Evolutionary conservation across 2,113 vertebrate species (phyloP).

Genomic region (Gnathonemus echidnorhynchus): DNA sequence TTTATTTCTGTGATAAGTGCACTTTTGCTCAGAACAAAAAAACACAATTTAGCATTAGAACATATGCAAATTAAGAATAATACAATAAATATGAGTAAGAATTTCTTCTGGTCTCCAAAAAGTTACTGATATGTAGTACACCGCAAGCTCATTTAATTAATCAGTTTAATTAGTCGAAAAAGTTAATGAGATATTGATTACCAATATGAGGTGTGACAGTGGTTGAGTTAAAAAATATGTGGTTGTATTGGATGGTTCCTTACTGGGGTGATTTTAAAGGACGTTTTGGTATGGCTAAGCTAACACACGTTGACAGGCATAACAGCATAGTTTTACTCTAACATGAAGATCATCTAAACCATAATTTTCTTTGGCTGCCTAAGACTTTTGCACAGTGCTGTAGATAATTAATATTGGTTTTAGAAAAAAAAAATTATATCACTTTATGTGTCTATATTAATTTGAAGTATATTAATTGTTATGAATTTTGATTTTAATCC

Average conservation of each 20-base stretch:
- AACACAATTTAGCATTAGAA: background rate
- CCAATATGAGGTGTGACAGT: background rate
- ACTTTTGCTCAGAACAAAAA: background rate
- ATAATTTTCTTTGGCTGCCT: background rate
- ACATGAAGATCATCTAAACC: background rate
- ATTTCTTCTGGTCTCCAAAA: background rate
- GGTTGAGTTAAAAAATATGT: background rate
- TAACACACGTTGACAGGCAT: background rate
- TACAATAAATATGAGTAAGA: background rate
- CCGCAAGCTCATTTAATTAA: background rate
- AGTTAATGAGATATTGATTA: background rate
- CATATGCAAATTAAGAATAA: background rate
- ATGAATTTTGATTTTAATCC: constrained; percentile 6
- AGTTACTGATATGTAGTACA: background rate
- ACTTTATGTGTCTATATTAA: background rate
- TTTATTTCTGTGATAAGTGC: background rate
- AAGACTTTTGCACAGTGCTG: background rate
- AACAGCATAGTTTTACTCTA: background rate
- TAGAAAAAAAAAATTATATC: background rate
- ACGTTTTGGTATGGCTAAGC: background rate
- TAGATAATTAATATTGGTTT: background rate
- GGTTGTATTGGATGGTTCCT: background rate
- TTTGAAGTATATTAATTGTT: background rate
- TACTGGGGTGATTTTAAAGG: background rate
- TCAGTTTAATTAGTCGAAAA: background rate